Base-by-base conservation (phyloP, 2,888 invertebrate genomes). In the Nycteola revayana region DNA sequence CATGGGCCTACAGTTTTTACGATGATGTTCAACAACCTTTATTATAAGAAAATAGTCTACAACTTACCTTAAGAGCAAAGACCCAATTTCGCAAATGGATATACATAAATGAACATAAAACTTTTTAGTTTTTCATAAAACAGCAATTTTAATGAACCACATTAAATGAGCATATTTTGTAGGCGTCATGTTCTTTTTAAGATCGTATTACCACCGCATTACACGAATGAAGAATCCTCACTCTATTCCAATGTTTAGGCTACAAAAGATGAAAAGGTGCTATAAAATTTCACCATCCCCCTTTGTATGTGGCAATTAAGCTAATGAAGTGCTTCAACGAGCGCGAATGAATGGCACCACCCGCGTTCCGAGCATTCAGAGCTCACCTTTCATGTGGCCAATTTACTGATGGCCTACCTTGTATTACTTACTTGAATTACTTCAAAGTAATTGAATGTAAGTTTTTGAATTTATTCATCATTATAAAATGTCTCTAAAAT, bases 321-420 rank as follows among this genome's bases (percentile, higher is more conserved):
- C 79, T 86, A 86, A 86, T 87, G 86, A 87, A 87, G 85, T 76
- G 75, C 67, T 62, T 62, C 66, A 57, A 62, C 62, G 59, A 66
- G 66, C 66, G 73, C 64, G 75, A 82, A 81, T 86, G 86, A 85
- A 87, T 80, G 66, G 68, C 68, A 72, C 72, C 62, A 60, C 67
- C 70, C 54, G 56, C 69, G 75, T 74, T 82, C 79, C 74, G 75
- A 64, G 69, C 75, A 79, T 83, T 82, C 76, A 77, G 41, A 60
- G 61, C 75, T 71, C 75, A 83, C 81, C 82, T 87, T 87, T 87
- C 83, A 86, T 86, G 85, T 81, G 77, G 79, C 75, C 70, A 82
- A 84, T 85, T 79, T 77, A 73, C 78, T 82, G 80, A 81, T 82
- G 78, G 74, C 71, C 66, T 45, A 66, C 64, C 68, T 75, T 74